phyloP scores from a whole-genome alignment of 2,797 vertebrate species.

The Ctenopoma multispine region DNA sequence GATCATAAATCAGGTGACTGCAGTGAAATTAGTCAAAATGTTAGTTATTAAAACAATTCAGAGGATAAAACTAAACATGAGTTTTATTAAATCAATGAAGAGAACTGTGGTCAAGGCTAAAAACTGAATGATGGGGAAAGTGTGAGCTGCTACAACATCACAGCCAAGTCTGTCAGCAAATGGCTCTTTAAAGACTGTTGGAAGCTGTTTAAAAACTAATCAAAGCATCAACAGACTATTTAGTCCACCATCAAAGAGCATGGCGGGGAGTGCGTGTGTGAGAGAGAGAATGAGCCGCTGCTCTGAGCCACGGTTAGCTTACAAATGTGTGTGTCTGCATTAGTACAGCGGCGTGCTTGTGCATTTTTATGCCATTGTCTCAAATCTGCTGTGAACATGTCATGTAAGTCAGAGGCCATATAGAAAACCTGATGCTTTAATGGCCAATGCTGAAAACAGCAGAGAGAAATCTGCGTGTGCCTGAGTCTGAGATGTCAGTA shows the following conservation, averaged over 20 bases:
- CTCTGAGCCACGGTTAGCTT: slow-evolving; percentile 9
- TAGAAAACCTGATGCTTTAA: slow-evolving; percentile 41
- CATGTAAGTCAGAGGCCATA: slow-evolving; percentile 26
- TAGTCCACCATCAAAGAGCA: slow-evolving; percentile 43
- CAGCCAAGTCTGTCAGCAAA: slow-evolving; percentile 31
- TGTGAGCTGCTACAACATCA: slow-evolving; percentile 1
- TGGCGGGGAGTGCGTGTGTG: slow-evolving; percentile 3
- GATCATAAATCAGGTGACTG: slow-evolving; percentile 1
- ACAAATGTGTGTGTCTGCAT: slow-evolving; percentile 33
- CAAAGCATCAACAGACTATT: slow-evolving; percentile 57
- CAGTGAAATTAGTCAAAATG: slow-evolving; percentile 2
- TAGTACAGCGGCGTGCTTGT: slow-evolving; percentile 40
- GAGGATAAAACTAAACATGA: slow-evolving; percentile 1
- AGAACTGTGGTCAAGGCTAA: slow-evolving; percentile 5
- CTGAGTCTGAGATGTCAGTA: background rate
- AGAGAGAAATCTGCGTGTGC: background rate
- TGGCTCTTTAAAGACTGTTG: slow-evolving; percentile 44
- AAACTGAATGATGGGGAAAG: background rate
- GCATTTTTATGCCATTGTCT: slow-evolving; percentile 53
- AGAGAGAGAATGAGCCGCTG: slow-evolving; percentile 17
- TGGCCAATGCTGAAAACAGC: slow-evolving; percentile 30
- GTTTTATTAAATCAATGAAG: slow-evolving; percentile 1
- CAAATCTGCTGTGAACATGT: slow-evolving; percentile 41
- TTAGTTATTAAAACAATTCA: slow-evolving; percentile 18
- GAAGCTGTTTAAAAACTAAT: slow-evolving; percentile 58